Evolutionary conservation across 2,888 invertebrate species (phyloP).

Genomic region (Orthosia gothica): DNA sequence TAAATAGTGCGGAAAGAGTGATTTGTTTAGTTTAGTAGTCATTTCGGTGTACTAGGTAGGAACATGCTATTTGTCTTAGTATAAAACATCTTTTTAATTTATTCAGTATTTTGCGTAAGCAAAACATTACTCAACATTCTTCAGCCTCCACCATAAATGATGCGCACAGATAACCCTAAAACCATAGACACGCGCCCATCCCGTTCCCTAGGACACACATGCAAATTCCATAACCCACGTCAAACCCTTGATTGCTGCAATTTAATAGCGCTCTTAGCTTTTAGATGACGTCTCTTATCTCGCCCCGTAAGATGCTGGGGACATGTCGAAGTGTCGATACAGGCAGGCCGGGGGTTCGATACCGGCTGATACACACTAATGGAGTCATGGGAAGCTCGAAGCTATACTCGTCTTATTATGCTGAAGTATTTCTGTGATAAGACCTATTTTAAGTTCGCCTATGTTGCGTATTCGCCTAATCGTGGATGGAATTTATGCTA

Average conservation of each 20-base stretch:
- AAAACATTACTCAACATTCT: background rate
- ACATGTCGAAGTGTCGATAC: slow-evolving; percentile 82
- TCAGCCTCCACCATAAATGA: slow-evolving; percentile 17
- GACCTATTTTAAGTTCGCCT: slow-evolving; percentile 47
- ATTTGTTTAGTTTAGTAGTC: too few relatives aligned
- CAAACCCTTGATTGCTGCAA: slow-evolving; percentile 72
- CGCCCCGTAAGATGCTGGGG: slow-evolving; percentile 76
- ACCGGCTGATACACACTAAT: slow-evolving; percentile 86
- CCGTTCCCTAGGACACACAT: slow-evolving; percentile 44
- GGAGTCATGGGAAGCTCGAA: slow-evolving; percentile 82
- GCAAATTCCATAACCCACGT: slow-evolving; percentile 63
- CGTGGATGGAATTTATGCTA: slow-evolving; percentile 53
- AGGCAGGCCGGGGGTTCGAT: slow-evolving; percentile 72
- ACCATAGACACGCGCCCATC: slow-evolving; percentile 18
- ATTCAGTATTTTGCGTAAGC: background rate
- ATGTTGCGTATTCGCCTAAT: slow-evolving; percentile 39
- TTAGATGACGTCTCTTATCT: slow-evolving; percentile 82
- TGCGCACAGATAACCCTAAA: slow-evolving; percentile 34
- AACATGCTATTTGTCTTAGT: too few relatives aligned
- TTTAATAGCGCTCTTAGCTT: slow-evolving; percentile 82
- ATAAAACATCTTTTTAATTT: background rate
- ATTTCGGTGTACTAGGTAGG: too few relatives aligned
- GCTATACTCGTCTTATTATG: slow-evolving; percentile 62
- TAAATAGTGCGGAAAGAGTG: too few relatives aligned
- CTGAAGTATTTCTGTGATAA: slow-evolving; percentile 55